Conservation (phyloP, 30 jellyfish, hydroid and myxozoan genomes). For the Haliclystus octoradiatus region DNA sequence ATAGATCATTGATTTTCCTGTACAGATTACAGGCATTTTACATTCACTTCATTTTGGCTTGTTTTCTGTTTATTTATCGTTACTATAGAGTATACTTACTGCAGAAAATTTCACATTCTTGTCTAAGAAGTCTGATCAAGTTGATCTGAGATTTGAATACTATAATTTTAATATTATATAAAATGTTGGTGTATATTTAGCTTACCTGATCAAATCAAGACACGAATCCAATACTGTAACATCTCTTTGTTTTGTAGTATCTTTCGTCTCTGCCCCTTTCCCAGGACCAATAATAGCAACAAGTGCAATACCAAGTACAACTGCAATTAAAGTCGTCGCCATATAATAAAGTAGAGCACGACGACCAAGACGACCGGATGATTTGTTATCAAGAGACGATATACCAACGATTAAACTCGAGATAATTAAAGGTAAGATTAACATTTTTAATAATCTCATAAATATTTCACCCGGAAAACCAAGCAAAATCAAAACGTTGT, state of each 20-base stretch:
- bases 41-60: too few relatives aligned
- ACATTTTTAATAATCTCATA: slow-evolving; percentile 89
- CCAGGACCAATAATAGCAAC: slow-evolving; percentile 79
- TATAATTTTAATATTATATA: too few relatives aligned
- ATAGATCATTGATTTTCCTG: too few relatives aligned
- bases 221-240: slow-evolving; percentile 86
- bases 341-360: slow-evolving; percentile 83
- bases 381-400: slow-evolving; percentile 81
- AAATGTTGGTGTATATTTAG: too few relatives aligned
- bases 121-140: too few relatives aligned
- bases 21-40: too few relatives aligned
- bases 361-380: slow-evolving; percentile 95
- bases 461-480: slow-evolving; percentile 80
- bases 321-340: slow-evolving; percentile 91
- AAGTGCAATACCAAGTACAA: slow-evolving; percentile 66
- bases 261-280: neutral
- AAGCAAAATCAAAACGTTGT: slow-evolving; percentile 33
- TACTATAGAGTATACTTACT: too few relatives aligned
- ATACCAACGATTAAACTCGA: slow-evolving; percentile 79
- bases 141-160: too few relatives aligned
- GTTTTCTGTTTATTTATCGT: too few relatives aligned
- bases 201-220: slow-evolving; percentile 79
- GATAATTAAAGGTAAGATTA: slow-evolving; percentile 84
- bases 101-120: too few relatives aligned
- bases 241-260: slow-evolving; percentile 30